phyloP scores from a whole-genome alignment of 2,888 invertebrate species.

The Ochropleura plecta region DNA sequence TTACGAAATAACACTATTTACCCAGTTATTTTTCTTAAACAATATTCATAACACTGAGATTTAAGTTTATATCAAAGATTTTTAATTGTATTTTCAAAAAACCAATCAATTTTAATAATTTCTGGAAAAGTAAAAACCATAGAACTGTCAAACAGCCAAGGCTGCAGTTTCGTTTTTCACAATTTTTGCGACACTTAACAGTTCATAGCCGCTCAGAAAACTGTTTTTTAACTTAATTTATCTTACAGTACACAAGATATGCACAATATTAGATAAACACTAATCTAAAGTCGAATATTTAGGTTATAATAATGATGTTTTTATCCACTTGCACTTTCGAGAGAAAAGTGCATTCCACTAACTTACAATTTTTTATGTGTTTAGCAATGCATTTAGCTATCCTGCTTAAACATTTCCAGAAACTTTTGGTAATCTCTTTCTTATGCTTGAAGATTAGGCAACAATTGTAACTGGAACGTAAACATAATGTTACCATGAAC shows the following conservation, averaged over 20 bases:
- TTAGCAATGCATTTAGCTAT: conserved; percentile 34
- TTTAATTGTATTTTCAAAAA: conserved; percentile 17
- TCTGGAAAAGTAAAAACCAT: conserved; percentile 53
- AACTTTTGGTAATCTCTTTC: conserved; percentile 18
- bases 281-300: conserved; percentile 26
- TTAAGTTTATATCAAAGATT: conserved; percentile 1
- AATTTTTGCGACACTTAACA: conserved; percentile 43
- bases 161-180: conserved; percentile 66
- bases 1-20: conserved; percentile 65
- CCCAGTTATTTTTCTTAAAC: conserved; percentile 26
- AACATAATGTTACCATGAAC: conserved; percentile 19
- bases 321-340: conserved; percentile 67
- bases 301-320: conserved; percentile 66
- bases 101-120: conserved; percentile 46
- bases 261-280: conserved; percentile 67
- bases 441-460: not conserved
- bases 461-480: not conserved
- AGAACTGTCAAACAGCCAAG: conserved; percentile 73
- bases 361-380: not conserved
- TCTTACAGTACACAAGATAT: conserved; percentile 36
- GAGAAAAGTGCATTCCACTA: conserved; percentile 56
- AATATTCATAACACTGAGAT: conserved; percentile 16
- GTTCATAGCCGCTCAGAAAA: conserved; percentile 17
- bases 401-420: not conserved
- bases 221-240: conserved; percentile 1